Percentiles rank a stretch among this genome's conserved stretches.
These are phyloP conservation scores for Drosophila parvula DNA, from an alignment of 1,140 invertebrate species.

Conservation along the genomic window DNA sequence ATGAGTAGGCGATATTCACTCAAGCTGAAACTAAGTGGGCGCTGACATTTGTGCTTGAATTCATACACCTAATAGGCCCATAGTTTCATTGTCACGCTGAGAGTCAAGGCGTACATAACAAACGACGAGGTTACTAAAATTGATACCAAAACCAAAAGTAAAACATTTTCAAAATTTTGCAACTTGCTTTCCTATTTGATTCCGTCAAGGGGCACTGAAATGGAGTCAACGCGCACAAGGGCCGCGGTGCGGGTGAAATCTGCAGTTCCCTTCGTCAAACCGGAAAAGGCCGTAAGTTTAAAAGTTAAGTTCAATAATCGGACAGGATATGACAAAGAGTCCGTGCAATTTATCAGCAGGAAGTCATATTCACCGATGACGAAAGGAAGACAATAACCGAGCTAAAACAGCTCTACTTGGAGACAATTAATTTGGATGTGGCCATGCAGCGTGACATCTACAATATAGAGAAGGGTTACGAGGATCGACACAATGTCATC, in stretches of 20 bases:
- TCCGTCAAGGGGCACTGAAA: background rate
- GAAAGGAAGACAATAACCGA: slow-evolving; percentile 92
- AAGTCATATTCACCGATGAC: slow-evolving; percentile 84
- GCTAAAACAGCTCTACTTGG: slow-evolving; percentile 93
- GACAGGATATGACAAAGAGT: background rate
- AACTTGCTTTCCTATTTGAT: background rate
- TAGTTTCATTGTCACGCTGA: slow-evolving; percentile 8
- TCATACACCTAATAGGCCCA: background rate
- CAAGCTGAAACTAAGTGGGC: slow-evolving; percentile 3
- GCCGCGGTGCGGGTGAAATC: background rate
- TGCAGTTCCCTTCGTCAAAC: slow-evolving; percentile 1
- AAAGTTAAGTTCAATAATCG: background rate
- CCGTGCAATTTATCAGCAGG: slow-evolving; percentile 3
- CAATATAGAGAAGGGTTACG: slow-evolving; percentile 92
- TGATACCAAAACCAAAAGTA: background rate
- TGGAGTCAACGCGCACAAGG: slow-evolving; percentile 5
- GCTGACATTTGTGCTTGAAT: background rate
- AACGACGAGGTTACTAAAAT: background rate
- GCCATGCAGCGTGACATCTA: slow-evolving; percentile 96
- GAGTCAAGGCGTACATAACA: slow-evolving; percentile 8
- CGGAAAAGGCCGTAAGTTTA: slow-evolving; percentile 28
- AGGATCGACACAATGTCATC: slow-evolving; percentile 83
- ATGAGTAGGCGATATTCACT: background rate
- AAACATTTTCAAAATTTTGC: background rate
- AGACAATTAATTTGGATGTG: slow-evolving; percentile 91